Base-by-base conservation (phyloP, 2,113 vertebrate species). In the Ctenomys sociabilis region DNA sequence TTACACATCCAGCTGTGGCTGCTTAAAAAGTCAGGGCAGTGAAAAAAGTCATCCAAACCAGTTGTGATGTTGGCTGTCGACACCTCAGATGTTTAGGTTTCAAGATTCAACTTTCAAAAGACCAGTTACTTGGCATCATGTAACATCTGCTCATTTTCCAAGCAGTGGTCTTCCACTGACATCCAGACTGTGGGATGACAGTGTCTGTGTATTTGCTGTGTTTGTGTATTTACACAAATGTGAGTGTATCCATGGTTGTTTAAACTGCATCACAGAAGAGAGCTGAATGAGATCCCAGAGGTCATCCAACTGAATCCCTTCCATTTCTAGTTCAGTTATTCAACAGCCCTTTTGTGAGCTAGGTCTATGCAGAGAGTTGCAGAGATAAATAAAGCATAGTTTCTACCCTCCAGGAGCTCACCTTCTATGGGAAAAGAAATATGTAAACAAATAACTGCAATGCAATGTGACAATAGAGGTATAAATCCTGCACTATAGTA, bases 31-130 rank as follows among this genome's bases (percentile, higher is more conserved):
- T 85, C 70, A 95, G 75, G 87, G 45, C 77, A 96, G 68, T 57
- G 81, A 78, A 11, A 88, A 87, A 57, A 57, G 54, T 94, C 91
- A 96, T 73, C 68, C 94, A 88, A 91, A 96, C 86, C 93, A 96
- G 78, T 97, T 94, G 89, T 91, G 91, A 92, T 64, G 75, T 75
- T 94, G 87, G 57, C 90, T 94, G 49, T 96, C 77, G 26, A 96
- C 81, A 91, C 92, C 88, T 96, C 87, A 95, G 75, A 94, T 96
- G 75, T 96, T 97, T 97, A 89, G 87, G 80, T 96, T 95, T 97
- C 86, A 86, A 91, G 93, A 93, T 92, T 96, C 88, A 88, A n/a
- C 80, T 96, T 95, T 96, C 85, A 87, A 96, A 96, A 97, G 91
- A 81, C 68, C 68, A 80, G 73, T 96, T 96, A 59, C 91, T 93